These are phyloP conservation scores for Bombus pyrosoma DNA, from an alignment of 1,140 invertebrate species.

Conservation along the genomic window DNA sequence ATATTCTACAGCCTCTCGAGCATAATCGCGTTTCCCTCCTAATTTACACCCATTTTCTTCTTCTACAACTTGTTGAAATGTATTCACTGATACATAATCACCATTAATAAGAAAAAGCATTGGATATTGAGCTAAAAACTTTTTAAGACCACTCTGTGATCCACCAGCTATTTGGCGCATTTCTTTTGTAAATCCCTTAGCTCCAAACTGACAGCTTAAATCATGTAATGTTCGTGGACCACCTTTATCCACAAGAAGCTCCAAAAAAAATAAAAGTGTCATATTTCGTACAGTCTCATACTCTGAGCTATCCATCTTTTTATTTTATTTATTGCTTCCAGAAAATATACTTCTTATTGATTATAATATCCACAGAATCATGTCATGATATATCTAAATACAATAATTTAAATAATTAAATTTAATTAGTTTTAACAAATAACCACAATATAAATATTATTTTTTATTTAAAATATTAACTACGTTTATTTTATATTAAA, in stretches of 20 bases:
- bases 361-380: conserved; percentile 39
- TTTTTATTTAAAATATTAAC: not conserved
- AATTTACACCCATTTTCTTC: conserved; percentile 80
- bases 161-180: conserved; percentile 97
- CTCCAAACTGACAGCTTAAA: conserved; percentile 97
- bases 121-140: conserved; percentile 95
- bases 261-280: conserved; percentile 97
- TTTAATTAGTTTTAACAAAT: not conserved
- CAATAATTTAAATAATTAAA: not conserved
- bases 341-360: conserved; percentile 34
- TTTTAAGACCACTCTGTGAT: conserved; percentile 96
- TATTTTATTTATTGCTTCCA: conserved; percentile 8
- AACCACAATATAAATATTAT: not conserved
- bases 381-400: conserved; percentile 54
- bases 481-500: not conserved
- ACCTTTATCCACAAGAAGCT: conserved; percentile 96
- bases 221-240: conserved; percentile 97
- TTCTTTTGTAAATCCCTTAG: conserved; percentile 97
- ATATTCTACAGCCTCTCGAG: conserved; percentile 96
- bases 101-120: conserved; percentile 95
- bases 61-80: conserved; percentile 84
- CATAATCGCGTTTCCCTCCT: conserved; percentile 91
- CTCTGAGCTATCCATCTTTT: conserved; percentile 93
- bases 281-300: conserved; percentile 96
- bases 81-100: conserved; percentile 95